Base-by-base conservation (phyloP, 2,888 invertebrate species). In the Furcula furcula region DNA sequence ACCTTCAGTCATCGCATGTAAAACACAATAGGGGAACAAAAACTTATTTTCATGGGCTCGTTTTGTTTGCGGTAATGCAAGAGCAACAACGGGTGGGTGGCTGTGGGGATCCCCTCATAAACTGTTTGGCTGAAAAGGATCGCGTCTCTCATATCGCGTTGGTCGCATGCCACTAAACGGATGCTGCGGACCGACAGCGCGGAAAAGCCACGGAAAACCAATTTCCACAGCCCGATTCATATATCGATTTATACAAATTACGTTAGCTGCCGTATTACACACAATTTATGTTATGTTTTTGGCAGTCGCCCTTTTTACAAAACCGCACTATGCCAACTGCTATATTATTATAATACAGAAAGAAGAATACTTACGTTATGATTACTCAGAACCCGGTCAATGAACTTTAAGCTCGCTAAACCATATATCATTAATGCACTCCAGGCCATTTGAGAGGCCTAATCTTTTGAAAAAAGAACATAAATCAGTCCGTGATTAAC, bases 41-140 rank as follows among this genome's bases (percentile, higher is more conserved):
- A 72, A 66, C 60, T 60, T 55, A 67, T 69, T 67, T 68, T 57
- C 63, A 65, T 55, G 46, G 49, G 41, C 59, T 57, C 62, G 67
- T 75, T 76, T 76, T 73, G 70, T 76, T 73, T 64, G 57, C 47
- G 59, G 65, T 75, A 76, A 81, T 76, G 70, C 58, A 73, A 77
- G 62, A 78, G 75, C 61, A 78, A 76, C 74, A 75, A 64, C 55
- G 63, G 49, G 63, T 52, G 63, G 49, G 63, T 53, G 65, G 67
- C 58, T 53, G 49, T 46, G 53, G 36, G 60, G 57, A 49, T 58
- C 72, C 73, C 75, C 65, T 68, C 65, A 60, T 70, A 75, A 74
- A 74, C 66, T 62, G 60, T 71, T 70, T 62, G 60, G 56, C 54
- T 63, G 55, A 59, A 27, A 15, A 51, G 51, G 56, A 66, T 59